Percentiles rank a stretch among this genome's conserved stretches.
Conservation (phyloP, 2,888 invertebrate genomes). For the Sphecodes monilicornis region DNA sequence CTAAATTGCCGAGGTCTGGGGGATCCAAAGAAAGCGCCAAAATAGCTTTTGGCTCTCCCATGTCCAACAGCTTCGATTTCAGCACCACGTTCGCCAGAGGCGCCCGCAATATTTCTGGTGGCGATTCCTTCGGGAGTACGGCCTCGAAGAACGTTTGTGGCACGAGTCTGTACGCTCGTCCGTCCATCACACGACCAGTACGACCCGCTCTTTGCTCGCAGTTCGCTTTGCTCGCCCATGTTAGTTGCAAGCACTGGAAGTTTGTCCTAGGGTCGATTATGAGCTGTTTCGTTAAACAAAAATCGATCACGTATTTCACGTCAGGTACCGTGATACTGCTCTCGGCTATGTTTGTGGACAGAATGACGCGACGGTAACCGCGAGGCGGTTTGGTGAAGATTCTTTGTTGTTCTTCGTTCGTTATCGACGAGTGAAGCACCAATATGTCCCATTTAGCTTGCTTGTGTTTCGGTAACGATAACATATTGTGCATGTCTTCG, state of each 20-base stretch:
- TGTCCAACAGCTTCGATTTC: slow-evolving; percentile 91
- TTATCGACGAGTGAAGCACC: slow-evolving; percentile 91
- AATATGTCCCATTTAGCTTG: slow-evolving; percentile 86
- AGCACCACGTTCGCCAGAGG: slow-evolving; percentile 93
- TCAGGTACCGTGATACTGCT: slow-evolving; percentile 96
- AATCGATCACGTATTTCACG: slow-evolving; percentile 96
- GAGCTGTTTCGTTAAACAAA: slow-evolving; percentile 94
- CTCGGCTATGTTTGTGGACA: slow-evolving; percentile 96
- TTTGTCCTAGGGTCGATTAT: slow-evolving; percentile 91
- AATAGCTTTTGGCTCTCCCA: slow-evolving; percentile 92
- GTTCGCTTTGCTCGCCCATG: slow-evolving; percentile 96
- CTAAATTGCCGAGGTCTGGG: slow-evolving; percentile 93
- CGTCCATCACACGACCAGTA: slow-evolving; percentile 94
- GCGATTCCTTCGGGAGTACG: slow-evolving; percentile 85
- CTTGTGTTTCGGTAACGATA: slow-evolving; percentile 49
- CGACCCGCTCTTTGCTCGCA: slow-evolving; percentile 96
- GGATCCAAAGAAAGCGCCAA: slow-evolving; percentile 94
- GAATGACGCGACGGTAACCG: slow-evolving; percentile 92
- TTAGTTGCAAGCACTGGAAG: slow-evolving; percentile 91
- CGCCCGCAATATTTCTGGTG: slow-evolving; percentile 92
- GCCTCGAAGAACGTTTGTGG: slow-evolving; percentile 87
- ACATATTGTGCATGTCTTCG: slow-evolving; percentile 87
- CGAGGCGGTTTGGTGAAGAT: slow-evolving; percentile 88
- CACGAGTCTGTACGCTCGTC: slow-evolving; percentile 94
- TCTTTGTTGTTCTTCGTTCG: slow-evolving; percentile 90